A percentile compares a stretch with the other conserved stretches of the same genome.
phyloP scores from a whole-genome alignment of 2,888 invertebrate species.

The Limnephilus auricula region DNA sequence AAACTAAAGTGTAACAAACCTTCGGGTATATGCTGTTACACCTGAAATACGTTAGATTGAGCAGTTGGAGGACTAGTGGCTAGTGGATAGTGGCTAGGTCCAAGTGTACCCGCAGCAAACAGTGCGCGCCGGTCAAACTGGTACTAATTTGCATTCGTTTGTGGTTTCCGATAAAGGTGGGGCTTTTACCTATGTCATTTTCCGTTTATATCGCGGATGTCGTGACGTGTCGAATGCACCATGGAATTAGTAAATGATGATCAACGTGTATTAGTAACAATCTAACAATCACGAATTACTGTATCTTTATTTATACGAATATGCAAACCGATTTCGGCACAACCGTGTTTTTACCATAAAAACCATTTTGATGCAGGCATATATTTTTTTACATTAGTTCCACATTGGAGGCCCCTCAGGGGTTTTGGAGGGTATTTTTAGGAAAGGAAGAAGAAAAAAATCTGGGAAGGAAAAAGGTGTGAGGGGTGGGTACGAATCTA shows the following conservation, averaged over 20 bases:
- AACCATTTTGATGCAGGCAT: neutral
- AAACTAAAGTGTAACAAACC: too few species aligned
- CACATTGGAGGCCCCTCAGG: too few species aligned
- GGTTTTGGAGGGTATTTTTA: too few species aligned
- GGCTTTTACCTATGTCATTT: slow-evolving; percentile 11
- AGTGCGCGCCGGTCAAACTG: slow-evolving; percentile 13
- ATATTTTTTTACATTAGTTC: too few species aligned
- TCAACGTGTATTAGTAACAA: too few species aligned
- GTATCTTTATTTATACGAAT: neutral
- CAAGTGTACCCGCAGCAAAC: neutral
- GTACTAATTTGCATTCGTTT: slow-evolving; percentile 45
- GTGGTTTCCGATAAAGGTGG: slow-evolving; percentile 22
- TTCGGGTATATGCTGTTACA: too few species aligned
- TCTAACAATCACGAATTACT: too few species aligned
- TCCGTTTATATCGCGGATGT: neutral
- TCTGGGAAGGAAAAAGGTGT: too few species aligned
- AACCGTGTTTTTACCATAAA: neutral
- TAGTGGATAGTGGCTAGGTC: neutral
- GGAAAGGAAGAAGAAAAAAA: too few species aligned
- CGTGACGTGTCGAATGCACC: neutral
- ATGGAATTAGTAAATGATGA: neutral
- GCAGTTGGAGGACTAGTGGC: neutral
- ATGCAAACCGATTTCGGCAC: neutral
- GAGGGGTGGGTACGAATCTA: too few species aligned
- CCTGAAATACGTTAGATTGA: too few species aligned